These are phyloP conservation scores for Grammomys dolichurus DNA, from an alignment of 2,113 vertebrate species.

Conservation along the genomic window DNA sequence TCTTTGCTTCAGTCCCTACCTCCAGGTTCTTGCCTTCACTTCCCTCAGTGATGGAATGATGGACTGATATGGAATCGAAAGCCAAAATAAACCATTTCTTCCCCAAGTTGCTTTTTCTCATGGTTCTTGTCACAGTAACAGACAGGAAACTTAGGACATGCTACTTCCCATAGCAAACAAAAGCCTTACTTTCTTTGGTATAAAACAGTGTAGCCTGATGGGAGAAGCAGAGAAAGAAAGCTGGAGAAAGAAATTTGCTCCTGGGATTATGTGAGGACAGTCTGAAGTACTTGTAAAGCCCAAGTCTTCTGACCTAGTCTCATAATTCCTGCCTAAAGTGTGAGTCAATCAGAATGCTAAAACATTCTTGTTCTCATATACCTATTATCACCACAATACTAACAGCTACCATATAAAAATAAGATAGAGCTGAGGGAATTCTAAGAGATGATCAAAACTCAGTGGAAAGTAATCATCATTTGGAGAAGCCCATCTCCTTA, in stretches of 20 bases:
- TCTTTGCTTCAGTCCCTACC: background rate
- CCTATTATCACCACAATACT: background rate
- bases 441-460: background rate
- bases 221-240: background rate
- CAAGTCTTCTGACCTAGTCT: background rate
- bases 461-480: background rate
- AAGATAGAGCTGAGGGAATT: background rate
- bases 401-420: background rate
- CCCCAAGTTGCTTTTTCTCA: background rate
- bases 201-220: background rate
- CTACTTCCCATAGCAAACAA: conserved; percentile 10
- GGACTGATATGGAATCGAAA: background rate
- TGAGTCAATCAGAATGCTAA: background rate
- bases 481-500: background rate
- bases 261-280: background rate
- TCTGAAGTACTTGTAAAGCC: background rate
- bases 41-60: background rate
- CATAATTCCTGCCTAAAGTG: background rate
- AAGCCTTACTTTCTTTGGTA: background rate
- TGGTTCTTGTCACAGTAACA: background rate
- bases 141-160: background rate
- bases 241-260: background rate
- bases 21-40: background rate
- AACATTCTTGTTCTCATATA: background rate
- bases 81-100: background rate